Evolutionary conservation across 2,113 vertebrate species (phyloP).

Genomic region (Nycticryphes semicollaris): DNA sequence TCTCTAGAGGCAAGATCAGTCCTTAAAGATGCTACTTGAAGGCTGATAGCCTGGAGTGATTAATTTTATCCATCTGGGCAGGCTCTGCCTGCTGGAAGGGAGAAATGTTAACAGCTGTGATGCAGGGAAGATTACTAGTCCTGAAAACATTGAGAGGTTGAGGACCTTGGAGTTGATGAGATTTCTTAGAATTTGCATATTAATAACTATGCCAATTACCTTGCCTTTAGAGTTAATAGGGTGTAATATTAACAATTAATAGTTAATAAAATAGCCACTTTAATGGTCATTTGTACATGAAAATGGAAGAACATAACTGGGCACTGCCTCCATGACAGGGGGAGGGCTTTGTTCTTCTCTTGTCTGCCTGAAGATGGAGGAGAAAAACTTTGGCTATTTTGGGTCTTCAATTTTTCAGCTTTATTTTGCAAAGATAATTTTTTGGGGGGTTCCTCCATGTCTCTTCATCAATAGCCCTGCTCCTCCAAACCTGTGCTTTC

Average conservation of each 20-base stretch:
- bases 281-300: fast-evolving
- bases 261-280: neutral
- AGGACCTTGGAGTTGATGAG: neutral
- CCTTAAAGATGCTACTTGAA: fast-evolving
- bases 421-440: neutral
- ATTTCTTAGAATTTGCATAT: conserved; percentile 35
- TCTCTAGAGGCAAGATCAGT: neutral
- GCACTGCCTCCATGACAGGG: neutral
- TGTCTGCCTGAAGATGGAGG: neutral
- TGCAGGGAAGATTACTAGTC: neutral
- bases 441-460: neutral
- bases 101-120: neutral
- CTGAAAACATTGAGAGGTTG: neutral
- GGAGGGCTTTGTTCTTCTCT: neutral
- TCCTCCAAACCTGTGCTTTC: neutral
- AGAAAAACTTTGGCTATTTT: neutral
- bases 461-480: neutral
- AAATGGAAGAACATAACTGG: neutral
- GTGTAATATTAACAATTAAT: neutral
- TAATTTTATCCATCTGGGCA: neutral
- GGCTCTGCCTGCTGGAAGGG: neutral
- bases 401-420: neutral
- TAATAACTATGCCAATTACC: neutral
- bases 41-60: neutral
- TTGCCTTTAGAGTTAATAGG: neutral